phyloP scores from a whole-genome alignment of 2,888 invertebrate genomes.

The Ctena decussata region DNA sequence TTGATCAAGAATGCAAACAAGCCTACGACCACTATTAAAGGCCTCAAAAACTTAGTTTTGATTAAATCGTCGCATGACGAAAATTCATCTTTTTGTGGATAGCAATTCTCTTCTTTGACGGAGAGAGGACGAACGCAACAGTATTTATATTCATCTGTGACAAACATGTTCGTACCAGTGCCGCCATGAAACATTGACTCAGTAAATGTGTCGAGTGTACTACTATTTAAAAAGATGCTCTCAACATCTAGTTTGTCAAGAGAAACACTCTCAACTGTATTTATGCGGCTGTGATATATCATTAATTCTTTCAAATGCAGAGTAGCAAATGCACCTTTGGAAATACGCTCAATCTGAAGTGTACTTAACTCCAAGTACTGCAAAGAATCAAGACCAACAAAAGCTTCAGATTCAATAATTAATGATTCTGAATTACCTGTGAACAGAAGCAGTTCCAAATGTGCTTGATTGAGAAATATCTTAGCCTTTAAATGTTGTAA shows the following conservation, averaged over 20 bases:
- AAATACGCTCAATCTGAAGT: conserved; percentile 37
- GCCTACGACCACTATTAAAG: conserved; percentile 61
- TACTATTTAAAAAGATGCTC: conserved; percentile 32
- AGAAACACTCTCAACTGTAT: conserved; percentile 19
- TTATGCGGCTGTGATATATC: conserved; percentile 27
- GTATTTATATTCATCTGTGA: conserved; percentile 39
- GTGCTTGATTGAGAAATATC: conserved; percentile 30
- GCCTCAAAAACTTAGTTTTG: conserved; percentile 39
- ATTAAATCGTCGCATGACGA: conserved; percentile 71
- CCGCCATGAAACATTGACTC: conserved; percentile 31
- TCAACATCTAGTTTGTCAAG: conserved; percentile 31
- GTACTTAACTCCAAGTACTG: conserved; percentile 25
- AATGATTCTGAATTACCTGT: conserved; percentile 30
- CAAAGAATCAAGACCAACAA: conserved; percentile 30
- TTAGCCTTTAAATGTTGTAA: background rate
- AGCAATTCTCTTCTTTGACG: conserved; percentile 44
- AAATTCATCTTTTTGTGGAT: conserved; percentile 58
- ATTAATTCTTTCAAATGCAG: conserved; percentile 13
- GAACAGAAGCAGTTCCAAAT: conserved; percentile 39
- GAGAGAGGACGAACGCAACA: conserved; percentile 47
- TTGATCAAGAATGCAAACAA: conserved; percentile 56
- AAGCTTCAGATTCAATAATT: conserved; percentile 34
- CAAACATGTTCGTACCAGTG: background rate
- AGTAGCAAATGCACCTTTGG: conserved; percentile 24
- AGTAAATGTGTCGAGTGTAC: conserved; percentile 31